Evolutionary conservation across 2,888 invertebrate species (phyloP).

Genomic region (Euproctis similis): DNA sequence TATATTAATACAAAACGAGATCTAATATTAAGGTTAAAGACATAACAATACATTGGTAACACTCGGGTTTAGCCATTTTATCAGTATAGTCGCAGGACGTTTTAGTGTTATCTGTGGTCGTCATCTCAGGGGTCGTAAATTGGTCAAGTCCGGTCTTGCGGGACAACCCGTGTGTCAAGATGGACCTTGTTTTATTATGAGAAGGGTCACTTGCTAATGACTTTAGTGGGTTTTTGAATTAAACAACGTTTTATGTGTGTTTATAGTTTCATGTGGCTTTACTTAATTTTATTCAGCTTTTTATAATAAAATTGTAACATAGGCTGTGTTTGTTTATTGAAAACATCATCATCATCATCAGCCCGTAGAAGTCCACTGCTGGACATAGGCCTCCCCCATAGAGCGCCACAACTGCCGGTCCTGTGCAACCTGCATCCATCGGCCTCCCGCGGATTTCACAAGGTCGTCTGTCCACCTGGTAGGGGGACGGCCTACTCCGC

Average conservation of each 20-base stretch:
- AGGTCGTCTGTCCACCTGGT: too few species aligned
- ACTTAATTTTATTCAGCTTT: too few species aligned
- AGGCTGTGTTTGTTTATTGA: too few species aligned
- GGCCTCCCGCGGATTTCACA: too few species aligned
- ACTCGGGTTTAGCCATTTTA: constrained; percentile 59
- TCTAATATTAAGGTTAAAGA: not conserved
- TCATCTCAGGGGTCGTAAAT: constrained; percentile 52
- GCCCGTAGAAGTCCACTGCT: too few species aligned
- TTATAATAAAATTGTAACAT: too few species aligned
- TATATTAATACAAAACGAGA: not conserved
- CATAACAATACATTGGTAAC: constrained; percentile 35
- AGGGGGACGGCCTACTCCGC: too few species aligned
- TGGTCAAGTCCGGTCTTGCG: constrained; percentile 35
- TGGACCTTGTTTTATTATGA: constrained; percentile 57
- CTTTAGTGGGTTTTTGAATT: constrained; percentile 41
- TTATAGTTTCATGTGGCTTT: constrained; percentile 4
- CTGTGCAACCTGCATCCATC: too few species aligned
- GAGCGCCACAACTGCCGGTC: too few species aligned
- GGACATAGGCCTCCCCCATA: too few species aligned
- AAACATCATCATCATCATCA: too few species aligned
- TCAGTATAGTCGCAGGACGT: constrained; percentile 57
- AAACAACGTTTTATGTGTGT: constrained; percentile 16
- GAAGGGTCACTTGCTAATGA: constrained; percentile 60
- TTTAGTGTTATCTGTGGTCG: constrained; percentile 53
- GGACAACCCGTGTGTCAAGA: constrained; percentile 54